A percentile compares a stretch with the other conserved stretches of the same genome.
phyloP scores from a whole-genome alignment of 1,140 invertebrate species.

The Pristionchus pacificus region DNA sequence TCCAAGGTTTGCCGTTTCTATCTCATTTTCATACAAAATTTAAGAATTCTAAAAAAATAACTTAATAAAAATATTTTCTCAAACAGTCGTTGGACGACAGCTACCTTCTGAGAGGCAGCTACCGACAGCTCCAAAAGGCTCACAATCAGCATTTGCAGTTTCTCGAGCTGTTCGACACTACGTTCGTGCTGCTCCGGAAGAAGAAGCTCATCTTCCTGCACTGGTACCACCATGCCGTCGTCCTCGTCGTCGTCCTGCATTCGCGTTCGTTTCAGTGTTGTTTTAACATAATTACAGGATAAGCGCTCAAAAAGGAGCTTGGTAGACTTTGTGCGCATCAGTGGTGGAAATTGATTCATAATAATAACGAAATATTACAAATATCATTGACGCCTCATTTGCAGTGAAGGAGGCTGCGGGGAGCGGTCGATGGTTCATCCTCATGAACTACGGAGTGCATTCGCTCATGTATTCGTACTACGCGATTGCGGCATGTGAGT shows the following conservation, averaged over 20 bases:
- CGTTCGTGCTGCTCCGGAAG: background rate
- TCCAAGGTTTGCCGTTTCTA: background rate
- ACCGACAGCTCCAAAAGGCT: background rate
- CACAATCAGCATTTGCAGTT: background rate
- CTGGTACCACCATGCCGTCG: background rate
- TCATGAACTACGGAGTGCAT: background rate
- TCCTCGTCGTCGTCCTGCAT: too few relatives aligned
- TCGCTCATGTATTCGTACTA: background rate
- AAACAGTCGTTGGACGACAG: background rate
- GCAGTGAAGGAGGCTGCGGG: background rate
- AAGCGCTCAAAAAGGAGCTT: too few relatives aligned
- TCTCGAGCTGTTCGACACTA: background rate
- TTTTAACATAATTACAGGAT: too few relatives aligned
- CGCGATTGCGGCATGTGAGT: background rate
- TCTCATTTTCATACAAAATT: too few relatives aligned
- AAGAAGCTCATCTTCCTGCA: background rate
- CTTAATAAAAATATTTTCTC: background rate
- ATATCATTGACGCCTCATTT: too few relatives aligned
- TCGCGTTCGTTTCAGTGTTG: too few relatives aligned
- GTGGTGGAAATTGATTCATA: too few relatives aligned
- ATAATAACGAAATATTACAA: too few relatives aligned
- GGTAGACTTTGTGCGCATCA: too few relatives aligned
- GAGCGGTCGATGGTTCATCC: background rate
- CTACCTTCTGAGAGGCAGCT: background rate
- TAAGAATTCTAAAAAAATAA: background rate